Evolutionary conservation across 2,113 vertebrate species (phyloP).

Genomic region (Myotis lucifugus): DNA sequence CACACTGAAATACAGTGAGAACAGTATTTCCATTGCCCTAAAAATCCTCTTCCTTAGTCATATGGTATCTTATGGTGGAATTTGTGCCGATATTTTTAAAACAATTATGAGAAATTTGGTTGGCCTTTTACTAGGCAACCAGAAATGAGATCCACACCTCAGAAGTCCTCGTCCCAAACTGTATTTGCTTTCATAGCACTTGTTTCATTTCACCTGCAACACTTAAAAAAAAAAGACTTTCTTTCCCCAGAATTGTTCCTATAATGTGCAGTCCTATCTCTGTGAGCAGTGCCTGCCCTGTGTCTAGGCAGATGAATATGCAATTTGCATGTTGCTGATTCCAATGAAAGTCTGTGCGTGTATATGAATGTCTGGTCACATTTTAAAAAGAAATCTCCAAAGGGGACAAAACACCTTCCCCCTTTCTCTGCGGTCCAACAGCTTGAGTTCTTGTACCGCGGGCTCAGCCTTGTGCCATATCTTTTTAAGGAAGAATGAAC

Average conservation of each 20-base stretch:
- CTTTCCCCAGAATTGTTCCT: not conserved
- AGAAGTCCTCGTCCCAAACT: not conserved
- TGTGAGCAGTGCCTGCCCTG: conserved; percentile 9
- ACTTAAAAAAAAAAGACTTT: conserved; percentile 5
- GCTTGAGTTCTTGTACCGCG: conserved; percentile 24
- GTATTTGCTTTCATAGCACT: conserved; percentile 39
- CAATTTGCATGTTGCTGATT: conserved; percentile 62
- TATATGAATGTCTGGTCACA: conserved; percentile 61
- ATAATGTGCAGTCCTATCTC: conserved; percentile 30
- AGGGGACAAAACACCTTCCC: conserved; percentile 51
- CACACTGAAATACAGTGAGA: not conserved
- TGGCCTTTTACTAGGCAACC: not conserved
- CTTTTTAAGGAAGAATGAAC: conserved; percentile 67
- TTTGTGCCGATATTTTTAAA: not conserved
- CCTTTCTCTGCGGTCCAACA: conserved; percentile 35
- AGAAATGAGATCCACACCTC: not conserved
- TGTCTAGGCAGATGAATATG: conserved; percentile 46
- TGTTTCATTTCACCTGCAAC: conserved; percentile 29
- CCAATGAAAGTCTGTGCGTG: conserved; percentile 22
- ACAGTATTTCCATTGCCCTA: not conserved
- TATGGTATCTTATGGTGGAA: not conserved
- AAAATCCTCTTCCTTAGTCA: not conserved
- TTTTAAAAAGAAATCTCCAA: conserved; percentile 59
- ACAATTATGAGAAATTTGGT: not conserved
- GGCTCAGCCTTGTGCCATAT: not conserved